Percentiles rank a stretch among this genome's conserved stretches.
Conservation (phyloP, 2,888 invertebrate species). For the Hydroisotoma schaefferi region DNA sequence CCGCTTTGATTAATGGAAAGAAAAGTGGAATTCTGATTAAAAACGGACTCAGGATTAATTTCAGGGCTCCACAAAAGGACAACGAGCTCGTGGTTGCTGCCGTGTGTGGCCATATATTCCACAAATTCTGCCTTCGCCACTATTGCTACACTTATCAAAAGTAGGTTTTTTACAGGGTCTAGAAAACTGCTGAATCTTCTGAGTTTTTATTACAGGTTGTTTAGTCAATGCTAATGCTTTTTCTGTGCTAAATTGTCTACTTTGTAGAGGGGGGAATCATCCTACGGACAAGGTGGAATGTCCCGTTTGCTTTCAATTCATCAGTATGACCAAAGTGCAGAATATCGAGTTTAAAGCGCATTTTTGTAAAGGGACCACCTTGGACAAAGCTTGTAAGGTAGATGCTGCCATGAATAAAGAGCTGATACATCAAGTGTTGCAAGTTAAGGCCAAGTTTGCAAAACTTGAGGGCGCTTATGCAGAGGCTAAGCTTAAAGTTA, state of each 20-base stretch:
- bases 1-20: neutral
- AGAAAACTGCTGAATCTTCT: neutral
- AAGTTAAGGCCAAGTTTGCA: neutral
- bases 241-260: neutral
- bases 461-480: neutral
- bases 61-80: too few relatives aligned
- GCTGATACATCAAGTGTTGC: neutral
- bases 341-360: slow-evolving; percentile 25
- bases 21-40: neutral
- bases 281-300: slow-evolving; percentile 13
- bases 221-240: too few relatives aligned
- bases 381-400: too few relatives aligned
- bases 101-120: slow-evolving; percentile 32
- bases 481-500: neutral
- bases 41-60: too few relatives aligned
- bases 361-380: slow-evolving; percentile 7
- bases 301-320: slow-evolving; percentile 21
- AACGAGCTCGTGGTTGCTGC: slow-evolving; percentile 26
- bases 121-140: slow-evolving; percentile 31
- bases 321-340: slow-evolving; percentile 18
- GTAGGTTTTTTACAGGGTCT: slow-evolving; percentile 5
- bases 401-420: too few relatives aligned
- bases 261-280: slow-evolving; percentile 8
- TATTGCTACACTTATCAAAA: slow-evolving; percentile 29
- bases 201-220: too few relatives aligned